Conservation (phyloP, 2,797 vertebrate genomes). For the Mormyrus hasselquistii region DNA sequence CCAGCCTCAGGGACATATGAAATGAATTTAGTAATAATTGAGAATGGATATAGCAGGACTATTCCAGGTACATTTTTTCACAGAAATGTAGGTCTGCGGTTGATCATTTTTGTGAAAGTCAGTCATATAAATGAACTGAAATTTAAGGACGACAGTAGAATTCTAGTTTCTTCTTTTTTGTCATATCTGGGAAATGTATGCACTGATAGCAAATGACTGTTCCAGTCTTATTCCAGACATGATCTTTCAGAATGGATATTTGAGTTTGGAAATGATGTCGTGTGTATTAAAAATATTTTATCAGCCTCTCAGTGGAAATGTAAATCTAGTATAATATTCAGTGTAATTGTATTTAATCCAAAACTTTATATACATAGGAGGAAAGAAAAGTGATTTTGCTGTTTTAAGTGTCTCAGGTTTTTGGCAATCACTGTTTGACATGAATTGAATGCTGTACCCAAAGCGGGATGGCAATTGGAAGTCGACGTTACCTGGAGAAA, state of each 20-base stretch:
- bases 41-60: background rate
- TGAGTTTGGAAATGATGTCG: background rate
- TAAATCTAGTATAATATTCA: background rate
- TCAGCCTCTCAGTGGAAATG: background rate
- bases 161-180: background rate
- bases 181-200: background rate
- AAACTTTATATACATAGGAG: background rate
- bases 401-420: background rate
- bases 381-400: background rate
- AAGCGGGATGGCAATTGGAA: background rate
- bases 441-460: background rate
- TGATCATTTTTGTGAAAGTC: conserved; percentile 4
- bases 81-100: background rate
- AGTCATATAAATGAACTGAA: background rate
- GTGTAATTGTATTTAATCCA: background rate
- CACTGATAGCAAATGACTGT: background rate
- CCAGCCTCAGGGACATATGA: background rate
- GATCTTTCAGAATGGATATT: background rate
- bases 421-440: background rate
- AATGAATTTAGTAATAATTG: background rate
- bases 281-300: background rate
- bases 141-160: background rate
- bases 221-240: background rate
- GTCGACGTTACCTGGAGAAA: background rate
- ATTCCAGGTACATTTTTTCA: background rate